Evolutionary conservation across 2,797 vertebrate species (phyloP), one percentile per base, ranked within the genome.

Genomic region (Pangasius sanitwongsei): DNA sequence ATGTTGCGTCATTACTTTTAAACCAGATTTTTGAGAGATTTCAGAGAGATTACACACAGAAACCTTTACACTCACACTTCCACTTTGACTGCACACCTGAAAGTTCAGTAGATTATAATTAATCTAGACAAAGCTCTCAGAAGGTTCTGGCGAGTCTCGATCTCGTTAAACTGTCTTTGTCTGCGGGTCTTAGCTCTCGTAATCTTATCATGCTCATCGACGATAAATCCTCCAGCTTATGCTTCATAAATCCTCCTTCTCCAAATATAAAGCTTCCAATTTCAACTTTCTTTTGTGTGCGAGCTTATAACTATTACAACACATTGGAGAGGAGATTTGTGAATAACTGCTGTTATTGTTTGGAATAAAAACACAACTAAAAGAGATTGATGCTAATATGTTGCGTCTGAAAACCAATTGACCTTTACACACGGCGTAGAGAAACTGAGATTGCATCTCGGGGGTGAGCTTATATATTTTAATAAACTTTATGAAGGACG

Each of bases 81-180:
- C 3, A 77, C 67, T 72, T 41, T 13, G n/a, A 83, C 20, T 37
- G 31, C 55, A n/a, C 88, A 86, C 89, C 50, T 70, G 86, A 89
- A 91, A 88, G 90, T 93, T 93, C 91, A 92, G 90, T 90, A 91
- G 90, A 94, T 94, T 94, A 91, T 93, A 94, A 95, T 94, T 93
- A 94, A 93, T 91, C 93, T 91, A 93, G 91, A 92, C 88, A 90
- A 93, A 93, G 88, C 90, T 90, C 28, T 67, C 15, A 28, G 53
- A 20, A 57, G 92, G 91, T 89, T 91, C 87, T 0, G 88, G 85
- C 75, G 90, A 93, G 91, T 88, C 88, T 88, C 91, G 84, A 83
- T 87, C 83, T 92, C 91, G 92, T 78, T 77, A 88, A 80, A 31
- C 90, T 89, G 86, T 91, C 88, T 85, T 80, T 86, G 86, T 4